These are phyloP conservation scores for Pedionomus torquatus DNA, from an alignment of 2,113 vertebrate species.

Conservation along the genomic window DNA sequence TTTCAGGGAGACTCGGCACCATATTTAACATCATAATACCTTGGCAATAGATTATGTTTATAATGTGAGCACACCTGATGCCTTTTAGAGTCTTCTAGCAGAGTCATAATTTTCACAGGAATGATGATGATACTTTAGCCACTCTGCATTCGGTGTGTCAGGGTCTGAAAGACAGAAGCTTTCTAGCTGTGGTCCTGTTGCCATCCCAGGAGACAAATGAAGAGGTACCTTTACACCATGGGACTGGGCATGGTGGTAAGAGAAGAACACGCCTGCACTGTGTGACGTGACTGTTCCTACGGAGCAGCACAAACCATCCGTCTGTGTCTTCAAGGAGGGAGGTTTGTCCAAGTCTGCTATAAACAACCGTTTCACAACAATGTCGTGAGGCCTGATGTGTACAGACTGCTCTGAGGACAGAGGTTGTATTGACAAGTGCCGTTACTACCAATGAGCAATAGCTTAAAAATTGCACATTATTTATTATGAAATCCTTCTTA, in stretches of 20 bases:
- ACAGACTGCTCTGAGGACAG: not conserved
- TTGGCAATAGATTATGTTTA: not conserved
- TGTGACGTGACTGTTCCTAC: not conserved
- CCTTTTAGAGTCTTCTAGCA: not conserved
- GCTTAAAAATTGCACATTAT: not conserved
- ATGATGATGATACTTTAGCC: not conserved
- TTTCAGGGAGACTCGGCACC: not conserved
- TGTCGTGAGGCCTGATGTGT: not conserved
- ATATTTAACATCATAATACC: not conserved
- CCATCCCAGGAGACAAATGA: not conserved
- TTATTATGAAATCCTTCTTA: not conserved
- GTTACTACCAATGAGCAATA: not conserved
- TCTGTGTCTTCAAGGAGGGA: not conserved
- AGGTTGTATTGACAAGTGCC: not conserved
- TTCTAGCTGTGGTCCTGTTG: not conserved
- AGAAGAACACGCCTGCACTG: rapidly evolving
- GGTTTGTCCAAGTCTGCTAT: not conserved
- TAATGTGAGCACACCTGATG: not conserved
- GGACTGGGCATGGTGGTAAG: not conserved
- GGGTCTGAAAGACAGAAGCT: not conserved
- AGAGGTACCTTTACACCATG: not conserved
- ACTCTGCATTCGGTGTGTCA: not conserved
- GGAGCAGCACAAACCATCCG: not conserved
- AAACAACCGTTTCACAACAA: not conserved
- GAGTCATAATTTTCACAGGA: not conserved